These are phyloP conservation scores for Ostrea denselamellosa DNA, from an alignment of 1,140 invertebrate genomes.

Conservation along the genomic window DNA sequence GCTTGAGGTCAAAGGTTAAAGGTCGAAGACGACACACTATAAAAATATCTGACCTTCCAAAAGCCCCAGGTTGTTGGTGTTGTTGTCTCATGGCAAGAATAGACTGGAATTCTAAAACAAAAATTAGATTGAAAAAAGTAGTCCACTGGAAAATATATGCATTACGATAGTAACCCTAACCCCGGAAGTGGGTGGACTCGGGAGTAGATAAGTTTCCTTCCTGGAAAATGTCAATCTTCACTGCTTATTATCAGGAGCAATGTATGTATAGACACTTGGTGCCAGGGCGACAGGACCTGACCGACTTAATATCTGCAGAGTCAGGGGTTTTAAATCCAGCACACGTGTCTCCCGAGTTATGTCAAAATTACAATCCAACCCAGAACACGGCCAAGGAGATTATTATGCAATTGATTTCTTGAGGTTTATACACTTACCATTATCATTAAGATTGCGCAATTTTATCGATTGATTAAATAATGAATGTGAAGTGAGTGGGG, in stretches of 20 bases:
- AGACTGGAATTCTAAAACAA: conserved; percentile 83
- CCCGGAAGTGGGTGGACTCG: background rate
- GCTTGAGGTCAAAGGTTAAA: conserved; percentile 82
- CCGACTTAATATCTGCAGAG: conserved; percentile 21
- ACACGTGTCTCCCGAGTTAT: background rate
- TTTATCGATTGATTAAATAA: conserved; percentile 40
- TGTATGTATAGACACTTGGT: background rate
- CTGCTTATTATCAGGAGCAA: background rate
- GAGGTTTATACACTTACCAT: background rate
- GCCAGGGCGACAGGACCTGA: conserved; percentile 13
- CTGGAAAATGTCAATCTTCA: background rate
- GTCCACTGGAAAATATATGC: background rate
- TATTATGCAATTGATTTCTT: conserved; percentile 24
- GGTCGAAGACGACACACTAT: conserved; percentile 87
- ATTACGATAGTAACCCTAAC: background rate
- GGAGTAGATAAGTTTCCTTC: background rate
- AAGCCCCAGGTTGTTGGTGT: conserved; percentile 84
- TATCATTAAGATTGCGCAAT: conserved; percentile 9
- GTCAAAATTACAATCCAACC: background rate
- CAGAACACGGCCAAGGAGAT: background rate
- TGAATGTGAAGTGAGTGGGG: conserved; percentile 1
- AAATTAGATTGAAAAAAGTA: background rate
- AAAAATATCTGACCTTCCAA: conserved; percentile 92
- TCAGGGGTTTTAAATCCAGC: conserved; percentile 17
- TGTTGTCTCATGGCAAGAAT: conserved; percentile 86